Conservation (phyloP, 2,888 invertebrate genomes). For the Ommatoiulus sabulosus region DNA sequence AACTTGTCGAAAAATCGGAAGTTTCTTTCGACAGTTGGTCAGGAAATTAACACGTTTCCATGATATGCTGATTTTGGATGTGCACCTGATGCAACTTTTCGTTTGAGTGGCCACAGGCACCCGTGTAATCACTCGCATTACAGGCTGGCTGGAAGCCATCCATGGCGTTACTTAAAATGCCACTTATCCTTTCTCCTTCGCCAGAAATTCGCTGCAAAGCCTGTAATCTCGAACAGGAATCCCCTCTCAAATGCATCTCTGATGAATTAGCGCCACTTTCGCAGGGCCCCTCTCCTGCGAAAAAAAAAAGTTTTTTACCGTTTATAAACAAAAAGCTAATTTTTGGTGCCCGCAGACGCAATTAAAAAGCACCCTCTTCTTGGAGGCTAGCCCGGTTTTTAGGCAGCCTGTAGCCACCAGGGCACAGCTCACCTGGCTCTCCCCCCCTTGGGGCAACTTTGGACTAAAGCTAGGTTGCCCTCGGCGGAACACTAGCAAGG, state of each 20-base stretch:
- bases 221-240: constrained; percentile 5
- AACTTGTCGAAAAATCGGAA: too few relatives aligned
- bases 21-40: background rate
- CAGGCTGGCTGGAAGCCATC: background rate
- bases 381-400: background rate
- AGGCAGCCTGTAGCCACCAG: background rate
- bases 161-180: background rate
- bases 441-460: constrained; percentile 24
- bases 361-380: constrained; percentile 11
- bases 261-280: constrained; percentile 17
- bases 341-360: constrained; percentile 23
- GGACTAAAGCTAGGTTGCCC: constrained; percentile 18
- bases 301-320: background rate
- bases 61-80: background rate
- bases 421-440: constrained; percentile 41
- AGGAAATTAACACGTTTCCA: background rate
- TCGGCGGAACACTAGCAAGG: background rate
- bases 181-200: background rate
- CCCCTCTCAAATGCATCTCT: background rate
- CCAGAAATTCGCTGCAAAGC: background rate
- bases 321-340: constrained; percentile 39
- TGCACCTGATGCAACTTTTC: background rate
- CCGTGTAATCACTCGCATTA: background rate
- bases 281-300: background rate
- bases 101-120: background rate